A percentile compares a stretch with the other conserved stretches of the same genome.
Conservation (phyloP, 2,113 vertebrate species). For the Erinaceus europaeus region DNA sequence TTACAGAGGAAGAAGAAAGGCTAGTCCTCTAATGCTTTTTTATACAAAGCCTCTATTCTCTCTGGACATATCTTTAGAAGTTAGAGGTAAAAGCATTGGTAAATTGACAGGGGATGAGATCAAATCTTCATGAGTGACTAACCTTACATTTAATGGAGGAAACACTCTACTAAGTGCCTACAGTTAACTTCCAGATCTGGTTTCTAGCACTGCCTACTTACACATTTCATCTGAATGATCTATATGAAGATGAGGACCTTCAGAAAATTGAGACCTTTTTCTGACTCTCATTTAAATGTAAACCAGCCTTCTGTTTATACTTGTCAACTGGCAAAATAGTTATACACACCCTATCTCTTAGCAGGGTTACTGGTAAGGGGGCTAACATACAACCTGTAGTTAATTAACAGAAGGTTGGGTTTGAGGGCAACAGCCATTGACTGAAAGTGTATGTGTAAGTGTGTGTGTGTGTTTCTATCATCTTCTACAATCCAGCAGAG, state of each 20-base stretch:
- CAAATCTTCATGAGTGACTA: not conserved
- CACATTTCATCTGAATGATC: not conserved
- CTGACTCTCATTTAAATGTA: not conserved
- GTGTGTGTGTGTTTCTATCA: too few species aligned
- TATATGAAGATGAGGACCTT: not conserved
- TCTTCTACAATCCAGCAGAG: constrained; percentile 17
- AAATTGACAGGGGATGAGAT: not conserved
- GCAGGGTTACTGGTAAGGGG: not conserved
- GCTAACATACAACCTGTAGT: not conserved
- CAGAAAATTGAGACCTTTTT: not conserved
- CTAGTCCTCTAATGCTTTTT: not conserved
- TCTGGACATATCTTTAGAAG: not conserved
- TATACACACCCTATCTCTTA: not conserved
- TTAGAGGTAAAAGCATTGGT: not conserved
- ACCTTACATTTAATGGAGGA: not conserved
- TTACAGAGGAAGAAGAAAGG: not conserved
- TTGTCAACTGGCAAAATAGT: not conserved
- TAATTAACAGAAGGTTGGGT: not conserved
- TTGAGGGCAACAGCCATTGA: too few species aligned
- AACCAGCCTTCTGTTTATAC: not conserved
- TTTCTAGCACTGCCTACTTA: not conserved
- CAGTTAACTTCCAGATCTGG: not conserved
- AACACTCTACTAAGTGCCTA: not conserved
- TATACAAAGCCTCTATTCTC: not conserved
- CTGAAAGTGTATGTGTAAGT: too few species aligned